Evolutionary conservation across 1,140 invertebrate genomes (phyloP).

Genomic region (Hermatobates lingyangjiaoensis): DNA sequence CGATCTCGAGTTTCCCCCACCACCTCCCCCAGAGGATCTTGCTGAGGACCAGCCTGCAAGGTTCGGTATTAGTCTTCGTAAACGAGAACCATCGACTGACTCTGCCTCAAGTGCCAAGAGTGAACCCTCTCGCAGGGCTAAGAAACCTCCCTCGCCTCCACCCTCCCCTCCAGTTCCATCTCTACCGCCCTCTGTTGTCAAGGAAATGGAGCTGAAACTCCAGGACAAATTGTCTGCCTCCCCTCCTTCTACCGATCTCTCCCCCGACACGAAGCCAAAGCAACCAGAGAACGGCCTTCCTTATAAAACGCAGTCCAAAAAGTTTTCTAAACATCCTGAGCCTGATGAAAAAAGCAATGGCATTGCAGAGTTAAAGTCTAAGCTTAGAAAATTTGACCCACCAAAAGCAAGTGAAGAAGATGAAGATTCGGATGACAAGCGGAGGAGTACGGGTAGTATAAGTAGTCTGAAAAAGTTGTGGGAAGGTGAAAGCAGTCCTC

Average conservation of each 20-base stretch:
- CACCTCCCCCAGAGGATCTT: constrained; percentile 43
- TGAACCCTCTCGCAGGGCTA: constrained; percentile 17
- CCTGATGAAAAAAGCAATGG: constrained; percentile 22
- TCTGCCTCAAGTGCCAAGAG: constrained; percentile 30
- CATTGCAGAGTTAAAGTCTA: constrained; percentile 68
- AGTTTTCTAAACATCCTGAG: constrained; percentile 28
- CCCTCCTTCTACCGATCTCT: constrained; percentile 10
- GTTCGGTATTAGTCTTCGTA: constrained; percentile 48
- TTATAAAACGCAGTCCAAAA: constrained; percentile 19
- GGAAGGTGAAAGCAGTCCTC: constrained; percentile 49
- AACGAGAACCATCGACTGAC: constrained; percentile 39
- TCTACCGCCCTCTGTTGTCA: constrained; percentile 31
- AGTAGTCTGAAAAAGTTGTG: constrained; percentile 80
- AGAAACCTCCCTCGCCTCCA: constrained; percentile 13
- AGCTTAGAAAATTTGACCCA: constrained; percentile 59
- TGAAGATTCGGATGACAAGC: constrained; percentile 61
- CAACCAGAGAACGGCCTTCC: constrained; percentile 18
- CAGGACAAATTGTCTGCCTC: constrained; percentile 31
- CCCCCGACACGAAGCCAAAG: constrained; percentile 17
- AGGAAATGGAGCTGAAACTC: constrained; percentile 66
- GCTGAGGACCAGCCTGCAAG: constrained; percentile 7
- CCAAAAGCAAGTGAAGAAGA: constrained; percentile 26
- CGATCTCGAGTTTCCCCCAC: constrained; percentile 69
- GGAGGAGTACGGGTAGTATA: constrained; percentile 81
- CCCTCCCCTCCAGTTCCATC: constrained; percentile 18